These are phyloP conservation scores for Rhimphoctona megacephalus DNA, from an alignment of 2,888 invertebrate genomes.

Conservation along the genomic window DNA sequence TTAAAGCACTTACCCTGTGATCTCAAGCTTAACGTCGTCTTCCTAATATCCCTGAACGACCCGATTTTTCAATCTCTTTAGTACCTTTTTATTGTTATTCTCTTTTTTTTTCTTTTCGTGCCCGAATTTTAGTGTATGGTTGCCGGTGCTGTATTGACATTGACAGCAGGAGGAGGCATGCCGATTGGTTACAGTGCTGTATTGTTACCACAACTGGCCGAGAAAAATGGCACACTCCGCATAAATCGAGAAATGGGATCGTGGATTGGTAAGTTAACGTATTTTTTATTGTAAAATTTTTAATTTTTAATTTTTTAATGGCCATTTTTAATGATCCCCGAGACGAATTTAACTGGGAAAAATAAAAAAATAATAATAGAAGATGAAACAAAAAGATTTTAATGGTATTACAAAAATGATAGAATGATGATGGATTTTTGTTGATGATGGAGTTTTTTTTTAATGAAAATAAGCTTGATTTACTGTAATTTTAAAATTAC, in stretches of 20 bases:
- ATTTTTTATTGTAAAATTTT: neutral
- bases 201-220: conserved; percentile 90
- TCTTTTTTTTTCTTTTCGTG: conserved; percentile 58
- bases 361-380: neutral
- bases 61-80: conserved; percentile 35
- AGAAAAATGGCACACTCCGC: conserved; percentile 87
- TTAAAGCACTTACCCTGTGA: neutral
- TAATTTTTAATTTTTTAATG: neutral
- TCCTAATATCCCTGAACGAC: neutral
- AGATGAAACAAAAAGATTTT: too few relatives aligned
- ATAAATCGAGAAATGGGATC: conserved; percentile 91
- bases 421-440: too few relatives aligned
- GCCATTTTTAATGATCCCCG: neutral
- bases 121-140: conserved; percentile 88
- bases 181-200: conserved; percentile 93
- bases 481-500: neutral
- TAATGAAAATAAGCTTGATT: neutral
- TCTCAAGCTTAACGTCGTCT: neutral
- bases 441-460: neutral
- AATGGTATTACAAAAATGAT: too few relatives aligned
- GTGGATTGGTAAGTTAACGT: conserved; percentile 89
- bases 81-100: neutral
- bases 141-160: conserved; percentile 89
- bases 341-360: neutral
- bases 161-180: conserved; percentile 92